A percentile compares a stretch with the other conserved stretches of the same genome.
phyloP scores from a whole-genome alignment of 2,113 vertebrate species.

The Thinocorus orbignyianus region DNA sequence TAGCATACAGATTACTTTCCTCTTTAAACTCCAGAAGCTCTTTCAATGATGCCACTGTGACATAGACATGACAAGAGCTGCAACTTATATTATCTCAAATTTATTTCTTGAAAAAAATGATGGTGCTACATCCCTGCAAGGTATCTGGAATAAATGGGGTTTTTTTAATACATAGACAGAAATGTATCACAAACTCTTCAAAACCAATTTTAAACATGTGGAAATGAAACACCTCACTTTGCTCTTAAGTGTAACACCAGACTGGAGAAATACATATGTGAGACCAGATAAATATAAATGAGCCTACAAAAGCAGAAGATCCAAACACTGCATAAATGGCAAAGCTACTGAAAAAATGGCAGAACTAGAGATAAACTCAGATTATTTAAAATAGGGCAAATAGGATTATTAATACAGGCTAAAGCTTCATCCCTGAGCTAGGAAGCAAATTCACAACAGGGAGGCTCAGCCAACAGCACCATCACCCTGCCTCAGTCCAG shows the following conservation, averaged over 20 bases:
- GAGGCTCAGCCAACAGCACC: background rate
- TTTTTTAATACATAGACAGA: background rate
- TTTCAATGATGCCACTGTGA: background rate
- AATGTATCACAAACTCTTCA: background rate
- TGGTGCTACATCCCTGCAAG: background rate
- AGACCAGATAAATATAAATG: conserved; percentile 17
- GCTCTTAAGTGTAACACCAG: background rate
- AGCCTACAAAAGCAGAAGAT: background rate
- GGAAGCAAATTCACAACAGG: background rate
- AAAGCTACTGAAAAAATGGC: background rate
- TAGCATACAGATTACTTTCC: background rate
- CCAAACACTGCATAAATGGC: background rate
- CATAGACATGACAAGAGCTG: background rate
- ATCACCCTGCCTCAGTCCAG: background rate
- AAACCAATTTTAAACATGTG: background rate
- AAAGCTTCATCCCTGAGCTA: background rate
- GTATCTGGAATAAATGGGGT: background rate
- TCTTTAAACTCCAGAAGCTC: background rate
- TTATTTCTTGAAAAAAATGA: background rate
- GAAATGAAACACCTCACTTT: conserved; percentile 33
- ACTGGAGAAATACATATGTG: background rate
- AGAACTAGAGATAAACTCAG: background rate
- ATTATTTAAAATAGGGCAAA: background rate
- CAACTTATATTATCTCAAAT: background rate
- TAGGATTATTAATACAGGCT: background rate